Evolutionary conservation across 1,140 invertebrate genomes (phyloP), one percentile per base, ranked within the genome.

Genomic region (Pseudomyrmex cubaensis): DNA sequence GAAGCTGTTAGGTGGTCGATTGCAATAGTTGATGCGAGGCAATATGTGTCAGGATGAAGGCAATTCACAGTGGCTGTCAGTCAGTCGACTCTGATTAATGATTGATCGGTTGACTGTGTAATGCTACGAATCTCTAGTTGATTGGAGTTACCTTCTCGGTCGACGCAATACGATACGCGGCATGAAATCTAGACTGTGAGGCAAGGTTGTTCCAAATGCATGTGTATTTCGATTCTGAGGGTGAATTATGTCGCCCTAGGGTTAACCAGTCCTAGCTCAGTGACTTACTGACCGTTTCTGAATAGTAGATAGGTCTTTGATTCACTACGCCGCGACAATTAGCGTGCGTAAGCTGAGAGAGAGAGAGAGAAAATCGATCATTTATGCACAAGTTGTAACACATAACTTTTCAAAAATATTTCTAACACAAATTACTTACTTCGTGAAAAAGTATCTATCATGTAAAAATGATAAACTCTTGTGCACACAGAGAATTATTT

Each of bases 101-200:
- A 80, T 80, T 72, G 66, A 80, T 80, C 76, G 69, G 54, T 72
- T 80, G 66, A 72, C 44, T 80, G 25, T 72, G 66, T 80, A 70
- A 70, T 59, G 66, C 66, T 72, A 56, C 66, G 54, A 80, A 70
- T 80, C 76, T 72, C 66, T 20, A 25, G n/a, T 72, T 80, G 76
- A 80, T 80, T 80, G 76, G 72, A 80, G 76, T 62, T 80, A 61
- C 76, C 76, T 72, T 80, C 66, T 35, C 54, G 76, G 75, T 69
- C 44, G 46, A 80, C 54, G 66, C 56, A 72, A 72, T 44, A 66
- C n/a, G 64, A 70, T 61, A 72, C n/a, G 15, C 52, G 20, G 22
- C 50, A 78, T 70, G 54, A 13, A 72, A 72, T 52, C 7, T 50
- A n/a, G 46, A 59, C 20, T 78, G 64, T 22, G 52, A 78, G 64